Conservation (phyloP, 2,113 vertebrate genomes). For the Rattus norvegicus region GRCr8 NC_086033.1:61999001-61999500, state of each 20-base stretch:
- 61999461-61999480: slow-evolving; percentile 54
- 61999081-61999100: not conserved
- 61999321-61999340: slow-evolving; percentile 27
- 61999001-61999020: not conserved
- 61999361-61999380: slow-evolving; percentile 44
- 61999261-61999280: slow-evolving; percentile 13
- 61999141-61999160: not conserved
- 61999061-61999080: not conserved
- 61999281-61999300: too few relatives aligned
- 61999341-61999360: slow-evolving; percentile 18
- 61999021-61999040: not conserved
- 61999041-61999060: not conserved
- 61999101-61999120: not conserved
- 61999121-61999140: not conserved
- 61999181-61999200: not conserved
- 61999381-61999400: slow-evolving; percentile 19
- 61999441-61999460: slow-evolving; percentile 55
- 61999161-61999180: not conserved
- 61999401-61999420: not conserved
- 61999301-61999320: not conserved
- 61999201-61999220: not conserved
- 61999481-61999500: slow-evolving; percentile 66
- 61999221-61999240: not conserved
- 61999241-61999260: not conserved
- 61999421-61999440: slow-evolving; percentile 53